phyloP scores from a whole-genome alignment of 23 tunicate genomes.

The Diplosoma virens region DNA sequence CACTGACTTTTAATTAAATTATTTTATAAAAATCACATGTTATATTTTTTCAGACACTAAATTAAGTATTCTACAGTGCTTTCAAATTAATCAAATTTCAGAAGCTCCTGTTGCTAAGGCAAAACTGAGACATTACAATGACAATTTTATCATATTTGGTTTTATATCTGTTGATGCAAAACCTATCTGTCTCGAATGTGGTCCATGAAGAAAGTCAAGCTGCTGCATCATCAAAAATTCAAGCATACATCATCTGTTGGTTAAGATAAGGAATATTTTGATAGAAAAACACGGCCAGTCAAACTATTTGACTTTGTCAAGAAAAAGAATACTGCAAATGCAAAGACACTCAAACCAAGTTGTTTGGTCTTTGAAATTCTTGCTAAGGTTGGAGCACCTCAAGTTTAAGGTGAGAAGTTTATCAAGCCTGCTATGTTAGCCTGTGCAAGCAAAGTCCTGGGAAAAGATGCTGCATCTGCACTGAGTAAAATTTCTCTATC shows the following conservation, averaged over 20 bases:
- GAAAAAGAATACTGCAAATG: slow-evolving; percentile 13
- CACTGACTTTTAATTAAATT: too few species aligned
- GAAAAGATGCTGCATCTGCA: slow-evolving; percentile 20
- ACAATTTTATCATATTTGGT: slow-evolving; percentile 22
- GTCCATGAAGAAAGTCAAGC: slow-evolving; percentile 27
- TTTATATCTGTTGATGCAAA: slow-evolving; percentile 15
- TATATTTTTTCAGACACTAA: too few species aligned
- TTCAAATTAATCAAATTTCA: slow-evolving; percentile 19
- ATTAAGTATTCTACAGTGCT: slow-evolving; percentile 11
- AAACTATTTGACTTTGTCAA: slow-evolving; percentile 29
- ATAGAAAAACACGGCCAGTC: slow-evolving; percentile 17
- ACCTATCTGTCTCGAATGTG: slow-evolving; percentile 15
- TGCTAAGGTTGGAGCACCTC: slow-evolving; percentile 27
- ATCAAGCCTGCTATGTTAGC: too few species aligned
- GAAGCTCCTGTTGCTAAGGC: slow-evolving; percentile 19
- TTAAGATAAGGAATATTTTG: slow-evolving; percentile 7
- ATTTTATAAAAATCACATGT: too few species aligned
- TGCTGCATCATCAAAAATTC: slow-evolving; percentile 17
- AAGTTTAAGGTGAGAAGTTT: slow-evolving; percentile 25
- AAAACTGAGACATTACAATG: slow-evolving; percentile 27
- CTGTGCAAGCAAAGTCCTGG: not conserved
- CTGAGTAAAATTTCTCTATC: slow-evolving; percentile 31
- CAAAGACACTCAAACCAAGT: slow-evolving; percentile 21
- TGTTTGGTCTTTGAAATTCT: slow-evolving; percentile 25
- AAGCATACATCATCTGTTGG: slow-evolving; percentile 24